Percentiles rank a stretch among this genome's conserved stretches.
Evolutionary conservation across 2,797 vertebrate genomes (phyloP).

Genomic region (Hyperoplus lanceolatus): DNA sequence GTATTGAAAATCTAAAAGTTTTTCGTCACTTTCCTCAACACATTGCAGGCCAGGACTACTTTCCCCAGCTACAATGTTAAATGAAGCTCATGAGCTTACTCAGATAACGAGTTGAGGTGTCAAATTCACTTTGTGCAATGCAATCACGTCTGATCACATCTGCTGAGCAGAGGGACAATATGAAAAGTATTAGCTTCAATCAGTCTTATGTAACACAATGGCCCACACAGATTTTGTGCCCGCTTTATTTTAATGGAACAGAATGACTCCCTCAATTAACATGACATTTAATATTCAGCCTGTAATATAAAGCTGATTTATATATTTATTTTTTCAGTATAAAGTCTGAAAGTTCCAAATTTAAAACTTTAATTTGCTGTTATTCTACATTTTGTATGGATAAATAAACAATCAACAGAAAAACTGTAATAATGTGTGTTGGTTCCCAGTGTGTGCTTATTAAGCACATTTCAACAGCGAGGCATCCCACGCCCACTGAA

Average conservation of each 20-base stretch:
- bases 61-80: not conserved
- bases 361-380: slow-evolving; percentile 12
- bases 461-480: slow-evolving; percentile 62
- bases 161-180: slow-evolving; percentile 30
- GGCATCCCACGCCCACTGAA: slow-evolving; percentile 33
- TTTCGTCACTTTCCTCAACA: not conserved
- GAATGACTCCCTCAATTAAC: slow-evolving; percentile 9
- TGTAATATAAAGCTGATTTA: slow-evolving; percentile 28
- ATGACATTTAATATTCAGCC: slow-evolving; percentile 40
- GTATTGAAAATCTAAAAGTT: not conserved
- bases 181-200: slow-evolving; percentile 45
- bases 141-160: slow-evolving; percentile 40
- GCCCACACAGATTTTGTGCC: slow-evolving; percentile 21
- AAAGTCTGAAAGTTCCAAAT: slow-evolving; percentile 35
- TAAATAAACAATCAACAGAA: slow-evolving; percentile 6
- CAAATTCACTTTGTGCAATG: slow-evolving; percentile 30
- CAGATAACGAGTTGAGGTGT: slow-evolving; percentile 45
- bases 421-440: slow-evolving; percentile 22
- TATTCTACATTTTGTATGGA: slow-evolving; percentile 20
- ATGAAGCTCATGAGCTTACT: slow-evolving; percentile 10
- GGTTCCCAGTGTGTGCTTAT: slow-evolving; percentile 51
- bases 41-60: slow-evolving; percentile 3
- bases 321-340: slow-evolving; percentile 1
- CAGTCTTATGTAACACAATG: slow-evolving; percentile 48
- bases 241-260: slow-evolving; percentile 27